Base-by-base conservation (phyloP, 2,888 invertebrate species). In the Cephalotes varians region DNA sequence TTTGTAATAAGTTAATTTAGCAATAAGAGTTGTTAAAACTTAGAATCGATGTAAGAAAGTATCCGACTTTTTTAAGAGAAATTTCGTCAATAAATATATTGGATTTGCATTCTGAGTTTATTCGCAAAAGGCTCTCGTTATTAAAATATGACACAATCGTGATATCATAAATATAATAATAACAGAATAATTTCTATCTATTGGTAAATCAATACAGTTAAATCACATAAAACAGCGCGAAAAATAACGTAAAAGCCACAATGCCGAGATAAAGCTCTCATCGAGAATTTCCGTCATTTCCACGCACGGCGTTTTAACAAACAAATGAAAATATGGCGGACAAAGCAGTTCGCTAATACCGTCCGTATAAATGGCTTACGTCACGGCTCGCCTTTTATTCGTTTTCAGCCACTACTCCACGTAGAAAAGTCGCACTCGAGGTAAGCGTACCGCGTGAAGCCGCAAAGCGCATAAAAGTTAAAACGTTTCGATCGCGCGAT, bases 401-500 rank as follows among this genome's bases (percentile, higher is more conserved):
- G 71, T 31, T 62, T 51, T 51, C 21, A 64, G 21, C 44, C 18
- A 21, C 60, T 28, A 73, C 44, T 31, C 76, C 15, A 80, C 51
- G 54, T 44, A 12, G 34, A 74, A 34, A 58, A 85, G 54, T 77
- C 56, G 82, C 72, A 62, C n/a, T 74, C 7, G 69, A 69, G 56
- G 44, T 69, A 58, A 79, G 47, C 31, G 44, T 25, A 25, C 44
- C 67, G 34, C 73, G 65, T 69, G 77, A 71, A 85, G 79, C 76
- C 71, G 80, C 83, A 82, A 83, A 86, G 76, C 86, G 74, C 77
- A 73, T 87, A 87, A 87, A 87, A 82, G 65, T 73, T 84, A 56
- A 88, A 87, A 86, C 85, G 83, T 56, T 67, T 40, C 37, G 58
- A 60, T 44, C 25, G 56, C 58, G 58, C 74, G 83, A 81, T 81